Evolutionary conservation across 2,113 vertebrate genomes (phyloP).

Genomic region (Meleagris gallopavo): DNA sequence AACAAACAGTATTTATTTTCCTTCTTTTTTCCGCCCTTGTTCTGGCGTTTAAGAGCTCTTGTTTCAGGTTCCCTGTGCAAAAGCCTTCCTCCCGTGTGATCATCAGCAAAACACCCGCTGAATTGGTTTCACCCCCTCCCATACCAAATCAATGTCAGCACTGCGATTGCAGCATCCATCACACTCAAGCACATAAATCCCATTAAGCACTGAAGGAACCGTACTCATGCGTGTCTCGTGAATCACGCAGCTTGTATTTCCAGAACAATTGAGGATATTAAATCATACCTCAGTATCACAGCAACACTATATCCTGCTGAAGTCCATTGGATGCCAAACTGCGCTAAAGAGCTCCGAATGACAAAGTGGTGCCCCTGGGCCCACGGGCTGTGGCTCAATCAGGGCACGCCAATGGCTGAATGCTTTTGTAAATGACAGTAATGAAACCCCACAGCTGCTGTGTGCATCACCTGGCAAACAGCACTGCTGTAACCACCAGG

Average conservation of each 20-base stretch:
- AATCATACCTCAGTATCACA: slow-evolving; percentile 57
- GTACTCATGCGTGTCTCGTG: not conserved
- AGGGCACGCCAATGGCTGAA: not conserved
- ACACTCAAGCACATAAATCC: not conserved
- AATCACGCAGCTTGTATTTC: slow-evolving; percentile 21
- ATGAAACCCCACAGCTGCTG: slow-evolving; percentile 63
- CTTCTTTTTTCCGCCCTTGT: not conserved
- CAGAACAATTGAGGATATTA: slow-evolving; percentile 36
- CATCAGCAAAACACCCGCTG: not conserved
- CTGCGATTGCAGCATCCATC: not conserved
- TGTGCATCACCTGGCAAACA: not conserved
- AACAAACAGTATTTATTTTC: not conserved
- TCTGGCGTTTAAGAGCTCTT: not conserved
- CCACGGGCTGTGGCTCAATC: not conserved
- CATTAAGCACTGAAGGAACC: not conserved
- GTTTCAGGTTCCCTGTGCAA: not conserved
- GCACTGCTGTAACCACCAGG: slow-evolving; percentile 59
- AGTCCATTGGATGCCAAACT: slow-evolving; percentile 18
- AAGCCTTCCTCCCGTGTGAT: not conserved
- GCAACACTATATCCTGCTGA: not conserved
- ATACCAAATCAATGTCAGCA: not conserved
- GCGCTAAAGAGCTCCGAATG: not conserved
- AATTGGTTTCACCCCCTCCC: accelerated
- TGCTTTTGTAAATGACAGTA: slow-evolving; percentile 45
- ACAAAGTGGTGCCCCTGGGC: not conserved